Base-by-base conservation (phyloP, 2,888 invertebrate genomes). In the Thyatira batis region DNA sequence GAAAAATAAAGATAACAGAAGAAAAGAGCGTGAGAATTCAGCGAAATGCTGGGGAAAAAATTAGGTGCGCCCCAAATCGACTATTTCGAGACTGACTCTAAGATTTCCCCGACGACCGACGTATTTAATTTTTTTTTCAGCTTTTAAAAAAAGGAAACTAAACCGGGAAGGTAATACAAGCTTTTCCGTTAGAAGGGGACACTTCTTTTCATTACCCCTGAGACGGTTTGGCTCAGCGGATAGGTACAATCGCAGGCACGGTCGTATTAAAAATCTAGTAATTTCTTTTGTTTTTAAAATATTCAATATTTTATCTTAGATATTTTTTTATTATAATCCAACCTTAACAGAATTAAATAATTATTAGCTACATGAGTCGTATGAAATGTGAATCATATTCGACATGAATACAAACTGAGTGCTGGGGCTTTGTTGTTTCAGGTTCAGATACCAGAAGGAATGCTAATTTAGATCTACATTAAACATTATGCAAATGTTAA, bases 191-290 rank as follows among this genome's bases (percentile, higher is more conserved):
- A 63, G 58, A 67, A 70, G 63, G 57, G 73, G 77, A 80, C 79
- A 78, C 79, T 80, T 78, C 76, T 72, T 76, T 80, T 84, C 79
- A 81, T 82, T 84, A 76, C 81, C 76, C 82, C 11, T 23, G 84
- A 76, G 83, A 83, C 76, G 60, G 70, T 73, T 78, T 68, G 67
- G 70, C 67, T 69, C 57, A 58, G 65, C 44, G 33, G 70, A 73
- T 69, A 66, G 63, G 76, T 79, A 81, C 78, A 77, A 71, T 70
- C 76, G 63, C 54, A 70, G 53, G 59, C 73, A 69, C 27, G 13
- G 73, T 64, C 70, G 59, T 65, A 68, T 67, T 64, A 60, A 73
- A 75, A 67, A 68, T 61, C 65, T 60, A 17, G 25, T 48, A 25
- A 25, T 46, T 46, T 39, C 33, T 67, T 58, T 61, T 60, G 60